Base-by-base conservation (phyloP, 2,888 invertebrate species). In the Lepidocyrtoides sp. region DNA sequence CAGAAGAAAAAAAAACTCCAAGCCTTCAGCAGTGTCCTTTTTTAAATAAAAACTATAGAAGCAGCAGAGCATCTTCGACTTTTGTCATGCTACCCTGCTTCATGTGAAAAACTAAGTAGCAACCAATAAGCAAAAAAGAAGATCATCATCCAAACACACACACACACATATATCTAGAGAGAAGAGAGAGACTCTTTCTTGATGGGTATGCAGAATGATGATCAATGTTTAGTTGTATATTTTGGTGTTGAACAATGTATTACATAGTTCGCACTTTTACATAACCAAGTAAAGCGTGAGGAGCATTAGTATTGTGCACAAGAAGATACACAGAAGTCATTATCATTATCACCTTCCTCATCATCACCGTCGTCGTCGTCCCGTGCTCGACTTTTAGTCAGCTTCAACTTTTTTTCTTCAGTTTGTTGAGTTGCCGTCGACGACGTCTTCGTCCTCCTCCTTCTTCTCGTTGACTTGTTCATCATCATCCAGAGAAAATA, bases 281-380 rank as follows among this genome's bases (percentile, higher is more conserved):
- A 77, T 54, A 54, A 54, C 51, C 32, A 48, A 75, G 75, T 44
- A 23, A 75, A 48, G 44, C 41, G 41, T 69, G 14, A 32, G 32
- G 48, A 48, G 48, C 44, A 23, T n/a, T 20, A 48, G 5, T 41
- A 2, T 75, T 12, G 23, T 48, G 26, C 48, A 23, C 48, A 26
- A 20, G 8, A 14, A 44, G 14, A 75, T 7, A 75, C 48, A 75
- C 75, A 75, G 23, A 75, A 66, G 83, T 75, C 75, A 75, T 85
- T 48, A 72, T 85, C 85, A 85, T 75, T 57, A 85, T 85, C 75
- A 75, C 66, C 85, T 48, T 44, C 85, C 1, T 75, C 72, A 44
- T 69, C 75, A 44, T 63, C 32, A 51, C 69, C 79, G 81, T 51
- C 60, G n/a, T 86, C 14, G 77, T 26, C 48, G 69, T 84, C n/a